Evolutionary conservation across 1,140 invertebrate species (phyloP).

Genomic region (Cydia pomonella): DNA sequence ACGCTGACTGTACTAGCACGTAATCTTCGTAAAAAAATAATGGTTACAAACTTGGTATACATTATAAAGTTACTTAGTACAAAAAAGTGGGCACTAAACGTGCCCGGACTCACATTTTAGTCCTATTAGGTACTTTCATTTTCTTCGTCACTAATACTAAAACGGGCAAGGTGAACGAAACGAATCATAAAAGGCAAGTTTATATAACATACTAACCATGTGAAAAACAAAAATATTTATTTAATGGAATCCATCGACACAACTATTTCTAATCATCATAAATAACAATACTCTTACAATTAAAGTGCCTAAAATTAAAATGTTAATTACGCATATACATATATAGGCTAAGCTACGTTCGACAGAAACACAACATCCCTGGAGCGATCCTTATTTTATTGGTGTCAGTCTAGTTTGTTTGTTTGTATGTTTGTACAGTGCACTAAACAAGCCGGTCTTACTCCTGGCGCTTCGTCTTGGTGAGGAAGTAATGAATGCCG

Average conservation of each 20-base stretch:
- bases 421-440: constrained; percentile 17
- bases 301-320: constrained; percentile 57
- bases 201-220: background rate
- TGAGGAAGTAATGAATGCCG: constrained; percentile 67
- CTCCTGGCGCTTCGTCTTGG: constrained; percentile 55
- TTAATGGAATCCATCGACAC: constrained; percentile 62
- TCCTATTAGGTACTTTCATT: too few relatives aligned
- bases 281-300: constrained; percentile 55
- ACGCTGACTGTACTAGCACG: too few relatives aligned
- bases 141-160: too few relatives aligned
- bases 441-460: constrained; percentile 43
- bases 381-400: constrained; percentile 37
- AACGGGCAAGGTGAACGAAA: background rate
- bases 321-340: constrained; percentile 57
- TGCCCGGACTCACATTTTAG: too few relatives aligned
- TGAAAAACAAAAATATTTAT: constrained; percentile 55
- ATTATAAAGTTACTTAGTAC: too few relatives aligned
- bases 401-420: constrained; percentile 12
- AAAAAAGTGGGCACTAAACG: too few relatives aligned
- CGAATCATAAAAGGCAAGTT: background rate
- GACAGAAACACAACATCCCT: constrained; percentile 29
- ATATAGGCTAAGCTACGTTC: constrained; percentile 35
- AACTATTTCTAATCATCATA: constrained; percentile 45
- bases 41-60: too few relatives aligned
- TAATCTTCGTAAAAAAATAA: too few relatives aligned